phyloP scores from a whole-genome alignment of 2,113 vertebrate species.

The Pomatorhinus ruficollis region DNA sequence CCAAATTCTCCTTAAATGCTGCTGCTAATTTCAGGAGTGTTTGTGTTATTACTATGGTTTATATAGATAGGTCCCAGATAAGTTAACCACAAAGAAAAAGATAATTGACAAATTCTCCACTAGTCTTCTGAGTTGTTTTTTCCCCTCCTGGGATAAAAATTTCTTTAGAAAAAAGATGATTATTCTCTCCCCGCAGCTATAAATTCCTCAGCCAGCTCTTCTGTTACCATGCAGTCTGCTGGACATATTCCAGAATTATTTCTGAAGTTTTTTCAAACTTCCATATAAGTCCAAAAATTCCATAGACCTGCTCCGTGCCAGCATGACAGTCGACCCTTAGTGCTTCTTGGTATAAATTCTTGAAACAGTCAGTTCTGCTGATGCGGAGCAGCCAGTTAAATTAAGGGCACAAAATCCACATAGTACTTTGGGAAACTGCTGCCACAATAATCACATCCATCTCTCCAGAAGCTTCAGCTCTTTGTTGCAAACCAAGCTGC shows the following conservation, averaged over 20 bases:
- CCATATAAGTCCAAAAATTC: constrained; percentile 62
- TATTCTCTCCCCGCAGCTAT: constrained; percentile 19
- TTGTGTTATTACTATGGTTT: constrained; percentile 13
- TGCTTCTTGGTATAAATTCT: background rate
- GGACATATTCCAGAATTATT: constrained; percentile 53
- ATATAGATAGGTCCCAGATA: background rate
- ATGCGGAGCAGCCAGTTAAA: background rate
- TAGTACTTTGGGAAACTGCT: accelerated
- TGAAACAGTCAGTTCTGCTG: background rate
- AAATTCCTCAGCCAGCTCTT: constrained; percentile 40
- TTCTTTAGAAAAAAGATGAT: constrained; percentile 13
- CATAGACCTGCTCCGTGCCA: background rate
- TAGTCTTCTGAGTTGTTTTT: constrained; percentile 23
- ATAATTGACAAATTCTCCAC: background rate
- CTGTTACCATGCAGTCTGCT: constrained; percentile 51
- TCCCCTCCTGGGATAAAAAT: background rate
- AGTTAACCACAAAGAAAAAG: background rate
- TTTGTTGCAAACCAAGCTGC: background rate
- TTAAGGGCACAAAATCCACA: background rate
- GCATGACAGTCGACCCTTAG: background rate
- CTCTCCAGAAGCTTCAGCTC: background rate
- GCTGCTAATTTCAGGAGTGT: constrained; percentile 6
- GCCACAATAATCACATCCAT: background rate
- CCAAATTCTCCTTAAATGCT: background rate
- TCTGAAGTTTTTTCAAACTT: constrained; percentile 45